phyloP scores from a whole-genome alignment of 2,888 invertebrate genomes.

The Dynastes maya region DNA sequence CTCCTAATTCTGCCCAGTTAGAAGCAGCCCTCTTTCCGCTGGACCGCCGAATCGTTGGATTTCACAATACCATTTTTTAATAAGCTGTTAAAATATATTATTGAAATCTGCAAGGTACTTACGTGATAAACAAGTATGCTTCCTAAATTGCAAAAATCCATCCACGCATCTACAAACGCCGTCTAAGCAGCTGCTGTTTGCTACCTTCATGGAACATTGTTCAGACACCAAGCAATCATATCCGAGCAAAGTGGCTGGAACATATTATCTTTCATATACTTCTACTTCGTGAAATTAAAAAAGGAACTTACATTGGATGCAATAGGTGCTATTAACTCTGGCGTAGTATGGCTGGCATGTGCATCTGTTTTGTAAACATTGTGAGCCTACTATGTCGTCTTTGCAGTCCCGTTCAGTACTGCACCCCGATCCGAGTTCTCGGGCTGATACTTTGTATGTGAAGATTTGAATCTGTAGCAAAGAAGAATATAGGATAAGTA shows the following conservation, averaged over 20 bases:
- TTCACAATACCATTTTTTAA: no score
- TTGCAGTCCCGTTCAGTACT: constrained; percentile 78
- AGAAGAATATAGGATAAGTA: not conserved
- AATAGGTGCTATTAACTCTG: constrained; percentile 82
- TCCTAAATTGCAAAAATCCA: constrained; percentile 89
- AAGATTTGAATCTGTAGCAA: constrained; percentile 30
- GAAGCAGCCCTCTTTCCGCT: no score
- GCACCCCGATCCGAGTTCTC: constrained; percentile 77
- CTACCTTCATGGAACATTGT: constrained; percentile 91
- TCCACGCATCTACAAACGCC: constrained; percentile 89
- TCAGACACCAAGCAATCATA: constrained; percentile 87
- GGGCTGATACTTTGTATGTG: constrained; percentile 52
- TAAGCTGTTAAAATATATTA: no score
- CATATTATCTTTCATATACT: constrained; percentile 16
- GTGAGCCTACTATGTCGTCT: constrained; percentile 75
- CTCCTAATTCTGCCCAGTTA: no score
- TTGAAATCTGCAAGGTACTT: constrained; percentile 71
- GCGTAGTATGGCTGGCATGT: constrained; percentile 89
- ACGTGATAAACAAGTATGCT: constrained; percentile 93
- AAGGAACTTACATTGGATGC: constrained; percentile 85
- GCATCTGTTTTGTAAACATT: constrained; percentile 82
- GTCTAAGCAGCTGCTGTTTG: constrained; percentile 88
- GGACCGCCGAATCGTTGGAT: no score
- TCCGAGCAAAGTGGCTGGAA: constrained; percentile 87
- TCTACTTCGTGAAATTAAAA: not conserved